Conservation (phyloP, 2,888 invertebrate genomes). For the Epistrophe grossulariae region DNA sequence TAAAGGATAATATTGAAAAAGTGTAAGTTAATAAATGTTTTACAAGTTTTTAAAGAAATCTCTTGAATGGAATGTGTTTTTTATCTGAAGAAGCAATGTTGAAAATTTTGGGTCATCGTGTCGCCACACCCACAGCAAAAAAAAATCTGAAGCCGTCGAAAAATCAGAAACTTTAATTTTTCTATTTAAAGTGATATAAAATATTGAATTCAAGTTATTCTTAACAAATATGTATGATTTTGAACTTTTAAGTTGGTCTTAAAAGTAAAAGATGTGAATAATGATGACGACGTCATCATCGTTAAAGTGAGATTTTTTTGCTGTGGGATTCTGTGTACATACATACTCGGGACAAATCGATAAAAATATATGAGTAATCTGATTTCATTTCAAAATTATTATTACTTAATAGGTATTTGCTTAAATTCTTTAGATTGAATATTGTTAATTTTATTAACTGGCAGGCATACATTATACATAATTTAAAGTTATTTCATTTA, state of each 20-base stretch:
- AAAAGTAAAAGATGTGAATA: constrained; percentile 26
- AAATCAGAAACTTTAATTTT: not conserved
- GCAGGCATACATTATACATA: not conserved
- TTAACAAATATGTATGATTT: not conserved
- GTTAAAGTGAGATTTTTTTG: constrained; percentile 64
- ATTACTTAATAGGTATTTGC: constrained; percentile 55
- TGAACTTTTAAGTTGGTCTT: not conserved
- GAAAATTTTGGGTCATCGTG: constrained; percentile 80
- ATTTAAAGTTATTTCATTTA: constrained; percentile 25
- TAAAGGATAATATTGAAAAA: constrained; percentile 75
- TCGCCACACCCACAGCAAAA: constrained; percentile 81
- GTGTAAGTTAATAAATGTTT: constrained; percentile 76
- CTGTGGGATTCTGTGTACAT: constrained; percentile 49
- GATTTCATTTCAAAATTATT: constrained; percentile 54
- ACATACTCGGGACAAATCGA: constrained; percentile 63
- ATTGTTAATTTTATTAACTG: constrained; percentile 5
- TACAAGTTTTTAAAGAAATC: constrained; percentile 40
- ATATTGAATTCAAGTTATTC: not conserved
- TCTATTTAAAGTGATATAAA: constrained; percentile 16
- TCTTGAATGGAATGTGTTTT: constrained; percentile 44
- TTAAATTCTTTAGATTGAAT: constrained; percentile 45
- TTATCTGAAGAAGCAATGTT: constrained; percentile 73
- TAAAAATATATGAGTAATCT: constrained; percentile 61
- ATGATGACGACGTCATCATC: constrained; percentile 72
- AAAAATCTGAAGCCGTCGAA: constrained; percentile 28